These are phyloP conservation scores for Platysternon megacephalum DNA, from an alignment of 2,113 vertebrate species.

Conservation along the genomic window DNA sequence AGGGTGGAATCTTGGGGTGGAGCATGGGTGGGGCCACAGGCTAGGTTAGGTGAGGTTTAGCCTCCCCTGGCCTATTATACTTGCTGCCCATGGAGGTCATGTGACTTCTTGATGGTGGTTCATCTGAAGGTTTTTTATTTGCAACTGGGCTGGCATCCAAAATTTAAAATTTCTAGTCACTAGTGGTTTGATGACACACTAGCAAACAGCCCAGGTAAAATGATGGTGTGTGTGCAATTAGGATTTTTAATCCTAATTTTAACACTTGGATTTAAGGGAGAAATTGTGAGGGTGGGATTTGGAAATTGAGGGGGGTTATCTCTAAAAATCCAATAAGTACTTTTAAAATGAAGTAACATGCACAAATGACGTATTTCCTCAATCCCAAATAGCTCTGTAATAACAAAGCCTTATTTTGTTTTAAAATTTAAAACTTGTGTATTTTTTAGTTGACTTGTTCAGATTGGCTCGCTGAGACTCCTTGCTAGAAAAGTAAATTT, in stretches of 20 bases:
- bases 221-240: neutral
- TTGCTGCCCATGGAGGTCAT: too few species aligned
- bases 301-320: neutral
- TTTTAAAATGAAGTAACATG: neutral
- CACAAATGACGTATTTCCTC: neutral
- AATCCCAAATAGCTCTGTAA: neutral
- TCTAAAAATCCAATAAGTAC: neutral
- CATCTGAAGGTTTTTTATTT: neutral
- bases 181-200: neutral
- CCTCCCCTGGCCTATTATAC: too few species aligned
- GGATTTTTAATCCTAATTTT: neutral
- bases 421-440: neutral
- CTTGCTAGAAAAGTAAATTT: neutral
- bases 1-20: too few species aligned
- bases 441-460: neutral
- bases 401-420: neutral
- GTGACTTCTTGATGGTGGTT: neutral
- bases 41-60: too few species aligned
- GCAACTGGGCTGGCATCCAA: neutral
- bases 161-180: neutral
- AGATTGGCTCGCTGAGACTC: neutral
- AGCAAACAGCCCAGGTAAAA: neutral
- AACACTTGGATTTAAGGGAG: neutral
- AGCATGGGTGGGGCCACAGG: too few species aligned
- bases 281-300: neutral